Conservation (phyloP, 2,113 vertebrate genomes). For the Dromiciops gliroides region DNA sequence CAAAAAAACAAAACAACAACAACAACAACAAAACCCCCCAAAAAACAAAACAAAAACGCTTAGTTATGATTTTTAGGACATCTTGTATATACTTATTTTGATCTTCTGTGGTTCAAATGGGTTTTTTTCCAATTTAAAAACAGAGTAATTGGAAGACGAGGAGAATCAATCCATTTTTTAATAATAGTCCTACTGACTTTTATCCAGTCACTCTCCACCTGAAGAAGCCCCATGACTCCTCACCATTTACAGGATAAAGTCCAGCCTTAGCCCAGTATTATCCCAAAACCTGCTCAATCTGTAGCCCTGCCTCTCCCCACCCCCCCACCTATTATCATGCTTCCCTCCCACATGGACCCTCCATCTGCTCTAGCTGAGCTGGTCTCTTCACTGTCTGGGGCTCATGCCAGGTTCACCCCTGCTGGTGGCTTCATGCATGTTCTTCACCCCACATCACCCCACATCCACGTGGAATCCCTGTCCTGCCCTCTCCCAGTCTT, state of each 20-base stretch:
- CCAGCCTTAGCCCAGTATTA: neutral
- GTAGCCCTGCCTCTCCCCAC: neutral
- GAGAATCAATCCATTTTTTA: neutral
- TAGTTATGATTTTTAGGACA: neutral
- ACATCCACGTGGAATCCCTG: neutral
- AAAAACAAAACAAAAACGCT: no score
- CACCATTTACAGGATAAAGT: neutral
- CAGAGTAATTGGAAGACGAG: neutral
- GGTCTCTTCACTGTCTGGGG: neutral
- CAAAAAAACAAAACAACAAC: no score
- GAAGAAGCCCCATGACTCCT: neutral
- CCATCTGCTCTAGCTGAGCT: neutral
- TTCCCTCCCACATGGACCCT: neutral
- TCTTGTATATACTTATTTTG: no score
- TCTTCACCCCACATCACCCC: neutral
- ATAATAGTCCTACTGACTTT: no score
- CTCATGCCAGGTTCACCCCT: neutral
- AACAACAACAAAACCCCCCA: no score
- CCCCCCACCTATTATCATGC: neutral
- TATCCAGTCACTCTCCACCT: no score
- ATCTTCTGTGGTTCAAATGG: neutral
- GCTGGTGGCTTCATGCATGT: neutral
- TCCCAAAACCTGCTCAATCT: neutral
- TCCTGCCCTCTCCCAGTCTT: neutral
- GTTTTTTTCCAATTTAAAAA: neutral